Evolutionary conservation across 2,113 vertebrate species (phyloP).

Genomic region (Leptocoma aspasia): DNA sequence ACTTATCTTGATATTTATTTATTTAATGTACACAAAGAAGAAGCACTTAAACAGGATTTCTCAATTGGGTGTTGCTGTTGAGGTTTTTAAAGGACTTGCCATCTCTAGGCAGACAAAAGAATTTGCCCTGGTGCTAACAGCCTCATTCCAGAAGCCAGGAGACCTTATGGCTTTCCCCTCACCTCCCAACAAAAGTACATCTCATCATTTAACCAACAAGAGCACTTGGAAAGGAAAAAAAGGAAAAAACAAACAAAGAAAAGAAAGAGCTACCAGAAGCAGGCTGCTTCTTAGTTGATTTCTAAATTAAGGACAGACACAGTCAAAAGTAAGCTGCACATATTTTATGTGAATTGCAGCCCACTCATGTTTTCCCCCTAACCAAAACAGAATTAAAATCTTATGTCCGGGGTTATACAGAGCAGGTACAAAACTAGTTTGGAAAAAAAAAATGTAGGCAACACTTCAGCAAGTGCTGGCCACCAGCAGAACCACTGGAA

Average conservation of each 20-base stretch:
- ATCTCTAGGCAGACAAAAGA: background rate
- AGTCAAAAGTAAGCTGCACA: background rate
- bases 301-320: background rate
- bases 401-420: accelerated
- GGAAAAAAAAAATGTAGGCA: background rate
- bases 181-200: background rate
- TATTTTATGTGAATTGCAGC: background rate
- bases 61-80: background rate
- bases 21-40: background rate
- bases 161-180: background rate
- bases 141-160: background rate
- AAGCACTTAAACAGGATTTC: background rate
- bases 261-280: background rate
- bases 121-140: background rate
- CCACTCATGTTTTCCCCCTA: background rate
- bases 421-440: background rate
- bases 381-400: background rate
- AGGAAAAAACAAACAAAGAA: background rate
- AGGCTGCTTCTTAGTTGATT: background rate
- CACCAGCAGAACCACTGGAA: background rate
- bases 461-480: background rate
- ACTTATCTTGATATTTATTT: background rate
- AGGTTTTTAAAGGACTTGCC: background rate
- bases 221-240: background rate
- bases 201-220: background rate